Conservation (phyloP, 2,113 vertebrate genomes). For the human region DNA sequence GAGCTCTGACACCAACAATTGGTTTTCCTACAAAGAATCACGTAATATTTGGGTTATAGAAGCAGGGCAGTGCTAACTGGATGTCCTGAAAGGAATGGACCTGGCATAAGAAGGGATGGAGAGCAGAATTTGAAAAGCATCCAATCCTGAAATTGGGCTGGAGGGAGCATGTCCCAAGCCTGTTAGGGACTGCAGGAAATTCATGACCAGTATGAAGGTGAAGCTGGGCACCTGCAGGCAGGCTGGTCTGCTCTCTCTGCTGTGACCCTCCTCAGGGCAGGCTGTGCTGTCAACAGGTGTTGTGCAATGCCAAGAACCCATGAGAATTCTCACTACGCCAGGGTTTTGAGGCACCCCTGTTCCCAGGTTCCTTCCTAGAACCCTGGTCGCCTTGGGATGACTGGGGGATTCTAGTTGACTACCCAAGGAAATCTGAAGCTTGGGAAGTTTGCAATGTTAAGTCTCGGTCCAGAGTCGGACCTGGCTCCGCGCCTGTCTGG, state of each 20-base stretch:
- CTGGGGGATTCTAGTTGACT: too few relatives aligned
- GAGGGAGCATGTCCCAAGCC: background rate
- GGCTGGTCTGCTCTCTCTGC: background rate
- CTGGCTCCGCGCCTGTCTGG: background rate
- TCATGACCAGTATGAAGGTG: background rate
- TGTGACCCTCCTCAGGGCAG: background rate
- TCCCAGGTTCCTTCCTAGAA: background rate
- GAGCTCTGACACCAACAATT: too few relatives aligned
- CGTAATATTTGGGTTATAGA: background rate
- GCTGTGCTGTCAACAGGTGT: background rate
- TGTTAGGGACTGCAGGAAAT: background rate
- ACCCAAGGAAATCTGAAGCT: background rate
- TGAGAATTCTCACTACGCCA: background rate
- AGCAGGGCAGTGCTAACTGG: too few relatives aligned
- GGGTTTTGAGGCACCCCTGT: background rate
- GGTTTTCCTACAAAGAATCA: too few relatives aligned
- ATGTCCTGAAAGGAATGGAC: too few relatives aligned
- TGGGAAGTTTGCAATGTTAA: background rate
- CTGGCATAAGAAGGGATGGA: background rate
- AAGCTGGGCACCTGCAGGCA: background rate
- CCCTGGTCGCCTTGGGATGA: background rate
- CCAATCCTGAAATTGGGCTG: background rate
- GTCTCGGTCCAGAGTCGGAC: background rate
- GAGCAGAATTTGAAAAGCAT: background rate
- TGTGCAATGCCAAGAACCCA: background rate